phyloP scores from a whole-genome alignment of 2,888 invertebrate genomes.

The Drosophila kanekoi region DNA sequence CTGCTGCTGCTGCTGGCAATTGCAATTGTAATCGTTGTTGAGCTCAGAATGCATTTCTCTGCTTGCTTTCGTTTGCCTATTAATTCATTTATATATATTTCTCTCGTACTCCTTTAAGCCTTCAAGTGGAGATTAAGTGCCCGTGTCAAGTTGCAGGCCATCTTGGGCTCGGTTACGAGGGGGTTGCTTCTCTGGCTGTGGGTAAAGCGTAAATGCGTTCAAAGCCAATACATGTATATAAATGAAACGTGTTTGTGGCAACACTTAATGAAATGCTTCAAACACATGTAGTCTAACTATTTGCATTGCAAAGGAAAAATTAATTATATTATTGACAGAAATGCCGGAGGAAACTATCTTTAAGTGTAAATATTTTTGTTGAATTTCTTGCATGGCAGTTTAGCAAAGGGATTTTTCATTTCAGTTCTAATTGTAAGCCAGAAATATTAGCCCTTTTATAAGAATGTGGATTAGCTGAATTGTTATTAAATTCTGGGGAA shows the following conservation, averaged over 20 bases:
- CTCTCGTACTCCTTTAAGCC: conserved; percentile 49
- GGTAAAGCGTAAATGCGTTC: conserved; percentile 21
- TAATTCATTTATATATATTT: conserved; percentile 32
- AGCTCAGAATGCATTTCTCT: conserved; percentile 72
- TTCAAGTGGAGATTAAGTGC: conserved; percentile 18
- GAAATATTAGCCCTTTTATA: no score
- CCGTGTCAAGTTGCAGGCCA: conserved; percentile 31
- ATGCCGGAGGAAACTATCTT: background rate
- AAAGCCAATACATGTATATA: conserved; percentile 6
- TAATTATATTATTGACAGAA: background rate
- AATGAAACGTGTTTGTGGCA: conserved; percentile 3
- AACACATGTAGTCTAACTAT: conserved; percentile 1
- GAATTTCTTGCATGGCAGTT: no score
- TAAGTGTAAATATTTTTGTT: no score
- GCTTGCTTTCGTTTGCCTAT: conserved; percentile 39
- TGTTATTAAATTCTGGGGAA: no score
- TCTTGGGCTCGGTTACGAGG: conserved; percentile 18
- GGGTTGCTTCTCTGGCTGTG: conserved; percentile 21
- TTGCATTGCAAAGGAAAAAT: conserved; percentile 1
- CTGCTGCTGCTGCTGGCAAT: conserved; percentile 45
- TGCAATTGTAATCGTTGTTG: conserved; percentile 64
- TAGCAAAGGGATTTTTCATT: no score
- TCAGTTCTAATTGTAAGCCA: no score
- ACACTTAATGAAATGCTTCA: background rate
- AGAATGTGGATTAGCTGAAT: no score